A percentile compares a stretch with the other conserved stretches of the same genome.
Evolutionary conservation across 1,140 invertebrate genomes (phyloP).

Genomic region (Lanistes nyassanus): DNA sequence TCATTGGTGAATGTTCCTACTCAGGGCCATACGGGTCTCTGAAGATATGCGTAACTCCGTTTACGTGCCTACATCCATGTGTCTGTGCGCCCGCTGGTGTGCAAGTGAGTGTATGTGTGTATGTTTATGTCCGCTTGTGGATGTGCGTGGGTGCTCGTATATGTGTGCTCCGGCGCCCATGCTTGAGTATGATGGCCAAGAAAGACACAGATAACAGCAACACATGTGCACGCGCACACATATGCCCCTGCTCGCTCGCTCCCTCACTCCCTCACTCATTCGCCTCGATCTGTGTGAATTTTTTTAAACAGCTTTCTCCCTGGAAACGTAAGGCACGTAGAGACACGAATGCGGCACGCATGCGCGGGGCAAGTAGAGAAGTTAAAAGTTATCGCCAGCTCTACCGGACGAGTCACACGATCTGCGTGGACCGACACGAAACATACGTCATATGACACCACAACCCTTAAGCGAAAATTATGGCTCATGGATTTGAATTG

Average conservation of each 20-base stretch:
- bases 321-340: no score
- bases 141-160: slow-evolving; percentile 5
- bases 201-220: background rate
- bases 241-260: background rate
- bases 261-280: no score
- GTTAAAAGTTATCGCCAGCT: no score
- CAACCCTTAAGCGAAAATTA: no score
- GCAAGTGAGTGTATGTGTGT: background rate
- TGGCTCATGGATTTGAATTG: no score
- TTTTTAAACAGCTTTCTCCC: no score
- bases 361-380: no score
- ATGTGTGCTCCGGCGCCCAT: background rate
- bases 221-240: slow-evolving; percentile 2
- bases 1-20: background rate
- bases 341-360: no score
- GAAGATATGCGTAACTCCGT: background rate
- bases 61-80: background rate
- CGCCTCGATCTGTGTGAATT: no score
- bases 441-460: no score
- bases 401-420: no score
- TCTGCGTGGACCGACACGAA: no score
- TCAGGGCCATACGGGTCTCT: background rate
- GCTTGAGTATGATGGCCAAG: background rate
- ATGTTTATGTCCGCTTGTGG: slow-evolving; percentile 3
- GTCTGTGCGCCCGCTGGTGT: background rate